phyloP scores from a whole-genome alignment of 1,140 invertebrate genomes.

The Lepidotrigona ventralis region DNA sequence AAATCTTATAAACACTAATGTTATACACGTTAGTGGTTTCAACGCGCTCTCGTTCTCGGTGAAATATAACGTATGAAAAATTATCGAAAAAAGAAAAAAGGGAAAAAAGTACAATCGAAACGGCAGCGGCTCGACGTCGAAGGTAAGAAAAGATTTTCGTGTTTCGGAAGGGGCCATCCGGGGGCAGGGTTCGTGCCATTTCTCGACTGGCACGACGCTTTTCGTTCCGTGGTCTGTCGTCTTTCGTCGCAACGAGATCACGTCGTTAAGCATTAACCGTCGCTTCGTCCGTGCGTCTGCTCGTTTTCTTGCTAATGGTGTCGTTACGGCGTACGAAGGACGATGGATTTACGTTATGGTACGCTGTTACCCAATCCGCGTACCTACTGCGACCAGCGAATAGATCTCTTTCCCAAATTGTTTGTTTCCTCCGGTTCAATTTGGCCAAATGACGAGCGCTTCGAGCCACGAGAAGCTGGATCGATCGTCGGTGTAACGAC shows the following conservation, averaged over 20 bases:
- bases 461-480: neutral
- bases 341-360: conserved; percentile 26
- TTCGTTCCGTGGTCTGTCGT: conserved; percentile 33
- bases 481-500: neutral
- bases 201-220: conserved; percentile 55
- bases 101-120: neutral
- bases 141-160: conserved; percentile 54
- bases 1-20: neutral
- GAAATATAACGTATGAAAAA: no score
- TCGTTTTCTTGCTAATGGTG: conserved; percentile 41
- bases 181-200: conserved; percentile 50
- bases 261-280: conserved; percentile 42
- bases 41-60: neutral
- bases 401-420: neutral
- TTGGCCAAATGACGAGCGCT: neutral
- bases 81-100: no score
- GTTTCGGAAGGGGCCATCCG: neutral
- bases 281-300: conserved; percentile 28
- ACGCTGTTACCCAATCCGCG: neutral
- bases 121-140: neutral
- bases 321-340: conserved; percentile 28
- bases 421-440: neutral
- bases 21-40: neutral
- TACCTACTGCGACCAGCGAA: neutral
- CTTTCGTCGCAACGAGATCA: conserved; percentile 47